Conservation (phyloP, 2,113 vertebrate species). For the Diphyllodes magnificus region DNA sequence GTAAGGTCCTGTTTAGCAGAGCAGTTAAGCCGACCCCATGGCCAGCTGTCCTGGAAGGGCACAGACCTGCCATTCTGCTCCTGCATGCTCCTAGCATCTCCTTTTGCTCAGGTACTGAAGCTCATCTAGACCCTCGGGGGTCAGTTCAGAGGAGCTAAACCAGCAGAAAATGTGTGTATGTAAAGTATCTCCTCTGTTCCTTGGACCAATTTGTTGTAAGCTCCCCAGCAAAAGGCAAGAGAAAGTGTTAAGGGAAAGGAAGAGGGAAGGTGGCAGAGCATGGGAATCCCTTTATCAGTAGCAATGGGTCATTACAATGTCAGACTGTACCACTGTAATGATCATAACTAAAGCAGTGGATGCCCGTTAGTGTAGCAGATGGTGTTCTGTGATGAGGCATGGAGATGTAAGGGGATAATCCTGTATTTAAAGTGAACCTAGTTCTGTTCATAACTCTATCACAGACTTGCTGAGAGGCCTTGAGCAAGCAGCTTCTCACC, state of each 20-base stretch:
- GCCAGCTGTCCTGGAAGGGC: not conserved
- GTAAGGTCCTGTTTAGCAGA: not conserved
- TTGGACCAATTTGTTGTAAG: not conserved
- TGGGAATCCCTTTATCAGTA: not conserved
- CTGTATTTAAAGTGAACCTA: not conserved
- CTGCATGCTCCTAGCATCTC: not conserved
- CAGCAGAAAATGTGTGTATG: not conserved
- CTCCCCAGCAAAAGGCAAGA: not conserved
- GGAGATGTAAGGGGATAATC: not conserved
- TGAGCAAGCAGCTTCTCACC: not conserved
- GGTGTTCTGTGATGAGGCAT: not conserved
- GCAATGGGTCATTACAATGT: not conserved
- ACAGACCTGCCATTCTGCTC: not conserved
- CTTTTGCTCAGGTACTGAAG: not conserved
- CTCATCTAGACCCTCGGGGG: fast-evolving
- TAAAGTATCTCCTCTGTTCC: not conserved
- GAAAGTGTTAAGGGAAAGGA: not conserved
- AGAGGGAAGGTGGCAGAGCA: not conserved
- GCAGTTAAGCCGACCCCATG: not conserved
- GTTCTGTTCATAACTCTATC: not conserved
- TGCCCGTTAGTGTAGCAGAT: not conserved
- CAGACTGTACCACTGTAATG: not conserved
- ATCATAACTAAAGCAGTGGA: not conserved
- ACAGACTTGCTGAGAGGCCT: not conserved
- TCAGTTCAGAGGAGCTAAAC: not conserved